These are phyloP conservation scores for Colostygia pectinataria DNA, from an alignment of 2,888 invertebrate species.

Conservation along the genomic window DNA sequence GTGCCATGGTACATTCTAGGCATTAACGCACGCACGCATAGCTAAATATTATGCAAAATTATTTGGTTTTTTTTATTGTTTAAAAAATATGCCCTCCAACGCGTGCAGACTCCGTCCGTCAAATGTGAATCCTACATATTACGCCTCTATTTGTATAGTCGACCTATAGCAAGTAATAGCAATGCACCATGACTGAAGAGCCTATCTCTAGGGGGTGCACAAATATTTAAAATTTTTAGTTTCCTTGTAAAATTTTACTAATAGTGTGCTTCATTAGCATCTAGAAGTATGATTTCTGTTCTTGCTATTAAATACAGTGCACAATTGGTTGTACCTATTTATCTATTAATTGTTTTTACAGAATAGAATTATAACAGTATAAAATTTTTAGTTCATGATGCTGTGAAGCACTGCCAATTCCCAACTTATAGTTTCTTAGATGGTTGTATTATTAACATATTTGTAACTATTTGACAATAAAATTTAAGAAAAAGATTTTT, in stretches of 20 bases:
- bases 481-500: constrained; percentile 55
- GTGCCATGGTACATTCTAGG: too few relatives aligned
- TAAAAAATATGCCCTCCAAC: too few relatives aligned
- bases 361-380: constrained; percentile 53
- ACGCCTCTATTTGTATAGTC: too few relatives aligned
- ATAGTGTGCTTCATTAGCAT: constrained; percentile 63
- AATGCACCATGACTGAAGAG: constrained; percentile 63
- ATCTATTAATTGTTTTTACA: background rate
- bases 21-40: too few relatives aligned
- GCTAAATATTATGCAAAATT: too few relatives aligned
- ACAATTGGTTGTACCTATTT: background rate
- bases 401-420: constrained; percentile 62
- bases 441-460: constrained; percentile 49
- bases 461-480: constrained; percentile 68
- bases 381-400: constrained; percentile 57
- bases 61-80: too few relatives aligned
- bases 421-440: constrained; percentile 54
- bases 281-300: constrained; percentile 33
- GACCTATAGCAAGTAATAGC: constrained; percentile 26
- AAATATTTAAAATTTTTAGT: constrained; percentile 49
- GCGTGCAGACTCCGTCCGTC: too few relatives aligned
- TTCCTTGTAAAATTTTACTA: constrained; percentile 23
- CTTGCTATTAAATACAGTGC: background rate
- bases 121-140: too few relatives aligned
- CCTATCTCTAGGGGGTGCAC: constrained; percentile 56